phyloP scores from a whole-genome alignment of 2,797 vertebrate genomes.

The Acipenser oxyrinchus region DNA sequence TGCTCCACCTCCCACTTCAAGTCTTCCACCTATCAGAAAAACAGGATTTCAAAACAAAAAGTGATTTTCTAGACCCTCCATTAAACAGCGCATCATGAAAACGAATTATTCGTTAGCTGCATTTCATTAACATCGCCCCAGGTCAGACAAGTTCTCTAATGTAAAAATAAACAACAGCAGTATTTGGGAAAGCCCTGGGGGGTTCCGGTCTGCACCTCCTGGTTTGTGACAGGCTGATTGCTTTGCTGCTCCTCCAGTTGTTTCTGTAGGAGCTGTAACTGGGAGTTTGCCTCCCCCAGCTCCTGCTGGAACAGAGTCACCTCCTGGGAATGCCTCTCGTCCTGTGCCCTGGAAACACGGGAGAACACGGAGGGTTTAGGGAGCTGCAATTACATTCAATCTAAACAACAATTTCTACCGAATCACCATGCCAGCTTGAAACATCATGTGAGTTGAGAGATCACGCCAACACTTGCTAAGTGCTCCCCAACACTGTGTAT shows the following conservation, averaged over 20 bases:
- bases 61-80: too few relatives aligned
- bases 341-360: constrained; percentile 55
- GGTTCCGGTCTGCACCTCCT: constrained; percentile 66
- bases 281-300: constrained; percentile 72
- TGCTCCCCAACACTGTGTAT: not conserved
- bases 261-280: constrained; percentile 83
- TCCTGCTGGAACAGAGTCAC: constrained; percentile 79
- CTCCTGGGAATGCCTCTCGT: constrained; percentile 76
- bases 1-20: constrained; percentile 90
- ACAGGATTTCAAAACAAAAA: not conserved
- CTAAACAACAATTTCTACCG: not conserved
- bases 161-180: too few relatives aligned
- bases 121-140: too few relatives aligned
- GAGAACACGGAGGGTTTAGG: not conserved
- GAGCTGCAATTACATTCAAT: too few relatives aligned
- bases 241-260: constrained; percentile 77
- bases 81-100: too few relatives aligned
- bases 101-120: too few relatives aligned
- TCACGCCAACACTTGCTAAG: not conserved
- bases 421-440: not conserved
- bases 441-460: not conserved
- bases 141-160: too few relatives aligned
- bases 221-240: constrained; percentile 75
- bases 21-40: constrained; percentile 78
- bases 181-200: too few relatives aligned